A percentile compares a stretch with the other conserved stretches of the same genome.
Conservation (phyloP, 2,113 vertebrate species). For the Mystacornis crossleyi region DNA sequence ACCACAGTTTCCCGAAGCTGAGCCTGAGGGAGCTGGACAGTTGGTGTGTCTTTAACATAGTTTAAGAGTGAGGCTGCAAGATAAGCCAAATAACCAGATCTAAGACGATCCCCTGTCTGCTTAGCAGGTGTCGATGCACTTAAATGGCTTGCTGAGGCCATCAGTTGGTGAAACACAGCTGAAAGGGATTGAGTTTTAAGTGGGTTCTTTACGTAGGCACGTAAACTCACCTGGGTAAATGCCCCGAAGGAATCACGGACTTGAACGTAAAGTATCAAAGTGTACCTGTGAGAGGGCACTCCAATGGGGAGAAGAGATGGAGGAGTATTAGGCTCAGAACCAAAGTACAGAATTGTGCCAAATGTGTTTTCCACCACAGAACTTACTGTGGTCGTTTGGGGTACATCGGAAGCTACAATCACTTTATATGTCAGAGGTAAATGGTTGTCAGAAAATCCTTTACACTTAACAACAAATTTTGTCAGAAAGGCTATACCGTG, state of each 20-base stretch:
- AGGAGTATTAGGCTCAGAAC: constrained; percentile 6
- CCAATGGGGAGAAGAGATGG: constrained; percentile 68
- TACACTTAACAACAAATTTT: constrained; percentile 67
- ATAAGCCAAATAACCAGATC: constrained; percentile 50
- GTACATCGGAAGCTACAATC: constrained; percentile 33
- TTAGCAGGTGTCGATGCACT: neutral
- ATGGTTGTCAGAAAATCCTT: constrained; percentile 59
- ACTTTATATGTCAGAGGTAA: constrained; percentile 72
- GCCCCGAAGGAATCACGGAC: constrained; percentile 53
- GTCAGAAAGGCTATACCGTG: constrained; percentile 53
- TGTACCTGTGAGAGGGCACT: neutral
- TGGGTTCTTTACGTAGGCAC: neutral
- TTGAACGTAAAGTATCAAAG: constrained; percentile 43
- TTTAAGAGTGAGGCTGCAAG: constrained; percentile 65
- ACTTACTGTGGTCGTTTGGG: neutral
- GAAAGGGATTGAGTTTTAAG: neutral
- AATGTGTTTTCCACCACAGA: constrained; percentile 58
- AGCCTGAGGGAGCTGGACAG: neutral
- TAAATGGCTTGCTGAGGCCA: neutral
- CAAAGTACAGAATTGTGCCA: constrained; percentile 66
- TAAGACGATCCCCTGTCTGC: constrained; percentile 9
- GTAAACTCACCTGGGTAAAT: constrained; percentile 52
- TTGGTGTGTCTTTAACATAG: neutral
- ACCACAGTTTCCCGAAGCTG: constrained; percentile 51
- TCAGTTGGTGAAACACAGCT: neutral